Base-by-base conservation (phyloP, 2,888 invertebrate genomes). In the Cecidostiba fungosa region DNA sequence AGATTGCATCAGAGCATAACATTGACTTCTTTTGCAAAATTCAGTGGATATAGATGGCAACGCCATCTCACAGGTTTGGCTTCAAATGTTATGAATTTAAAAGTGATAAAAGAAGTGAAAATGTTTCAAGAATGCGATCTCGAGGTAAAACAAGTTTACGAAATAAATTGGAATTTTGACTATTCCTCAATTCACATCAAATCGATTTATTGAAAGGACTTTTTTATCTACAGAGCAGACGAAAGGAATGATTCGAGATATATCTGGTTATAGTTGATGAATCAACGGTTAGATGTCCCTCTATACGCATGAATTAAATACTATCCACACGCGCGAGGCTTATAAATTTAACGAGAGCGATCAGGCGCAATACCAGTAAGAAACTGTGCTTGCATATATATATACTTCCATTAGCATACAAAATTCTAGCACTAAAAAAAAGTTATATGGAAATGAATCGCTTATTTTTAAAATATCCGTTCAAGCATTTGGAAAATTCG, bases 181-280 rank as follows among this genome's bases (percentile, higher is more conserved):
- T 39, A 10, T 39, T 10, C 10, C 8, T 10, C 39, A 1, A 39
- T 8, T 39, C 39, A 39, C 43, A 43, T 43, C 43, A 10, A 43
- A 2, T 43, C 43, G 10, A 54, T 1, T 1, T 26, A 0, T 66
- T 14, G 5, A 26, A 14, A 66, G 14, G 3, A 29, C 16, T 16
- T 26, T 66, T 29, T 66, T 66, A 66, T 29, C 66, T n/a, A 66
- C 66, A 26, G 66, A 66, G 66, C 8, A 66, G 23, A 66, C 12
- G 66, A 29, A 29, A 66, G 26, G 29, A 29, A 23, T 14, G 66
- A 4, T 66, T n/a, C 5, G 23, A 59, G 23, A 8, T 26, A 66
- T 26, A 12, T 29, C 29, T 43, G 29, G 23, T 66, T 66, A 14
- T 66, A 66, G 66, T 66, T 66, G 23, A 14, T 14, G 66, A 26